Percentiles rank a stretch among this genome's conserved stretches.
phyloP scores from a whole-genome alignment of 1,140 invertebrate genomes.

The Olivierus martensii region DNA sequence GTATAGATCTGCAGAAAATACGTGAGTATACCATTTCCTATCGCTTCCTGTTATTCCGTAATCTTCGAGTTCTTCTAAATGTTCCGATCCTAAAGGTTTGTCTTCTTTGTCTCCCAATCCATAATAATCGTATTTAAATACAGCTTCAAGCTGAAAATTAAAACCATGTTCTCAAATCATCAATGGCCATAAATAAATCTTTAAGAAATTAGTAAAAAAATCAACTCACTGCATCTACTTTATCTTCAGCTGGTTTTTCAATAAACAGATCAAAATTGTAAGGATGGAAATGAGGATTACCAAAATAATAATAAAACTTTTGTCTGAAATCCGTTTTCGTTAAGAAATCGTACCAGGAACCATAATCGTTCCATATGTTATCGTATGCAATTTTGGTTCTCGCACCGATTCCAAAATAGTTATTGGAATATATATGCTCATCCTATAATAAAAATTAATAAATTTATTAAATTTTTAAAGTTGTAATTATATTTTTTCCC shows the following conservation, averaged over 20 bases:
- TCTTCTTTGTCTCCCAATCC: not conserved
- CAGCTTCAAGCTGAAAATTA: not conserved
- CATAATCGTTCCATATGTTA: slow-evolving; percentile 8
- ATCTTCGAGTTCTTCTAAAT: not conserved
- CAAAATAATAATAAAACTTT: slow-evolving; percentile 10
- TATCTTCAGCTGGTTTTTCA: not conserved
- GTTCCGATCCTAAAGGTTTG: not conserved
- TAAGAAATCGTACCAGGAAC: slow-evolving; percentile 7
- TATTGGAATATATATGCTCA: not conserved
- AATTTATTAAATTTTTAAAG: no score
- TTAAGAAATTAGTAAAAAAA: no score
- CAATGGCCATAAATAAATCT: no score
- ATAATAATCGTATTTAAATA: not conserved
- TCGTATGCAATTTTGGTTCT: slow-evolving; percentile 4
- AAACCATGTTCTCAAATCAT: not conserved
- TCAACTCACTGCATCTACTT: no score
- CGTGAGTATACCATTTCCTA: not conserved
- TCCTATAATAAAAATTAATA: not conserved
- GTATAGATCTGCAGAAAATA: not conserved
- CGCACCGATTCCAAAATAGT: slow-evolving; percentile 6
- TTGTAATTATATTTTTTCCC: no score
- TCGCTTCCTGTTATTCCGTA: not conserved
- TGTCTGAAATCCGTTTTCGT: slow-evolving; percentile 5
- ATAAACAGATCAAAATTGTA: slow-evolving; percentile 4
- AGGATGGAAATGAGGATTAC: slow-evolving; percentile 11